Evolutionary conservation across 2,113 vertebrate genomes (phyloP).

Genomic region (Alosa alosa): DNA sequence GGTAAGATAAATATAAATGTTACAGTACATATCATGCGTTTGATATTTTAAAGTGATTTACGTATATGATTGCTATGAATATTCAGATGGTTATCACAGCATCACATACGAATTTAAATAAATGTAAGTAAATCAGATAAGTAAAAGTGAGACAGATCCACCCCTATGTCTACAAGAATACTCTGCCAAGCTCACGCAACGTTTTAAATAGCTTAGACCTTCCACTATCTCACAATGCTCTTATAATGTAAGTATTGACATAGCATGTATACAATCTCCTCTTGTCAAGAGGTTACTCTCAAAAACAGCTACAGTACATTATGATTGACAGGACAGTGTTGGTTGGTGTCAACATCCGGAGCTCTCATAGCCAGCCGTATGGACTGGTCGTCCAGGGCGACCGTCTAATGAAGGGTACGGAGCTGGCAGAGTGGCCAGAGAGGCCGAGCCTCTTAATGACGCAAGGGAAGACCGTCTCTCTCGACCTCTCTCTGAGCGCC

Average conservation of each 20-base stretch:
- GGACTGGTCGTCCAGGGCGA: constrained; percentile 44
- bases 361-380: constrained; percentile 50
- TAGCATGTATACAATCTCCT: background rate
- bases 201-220: too few species aligned
- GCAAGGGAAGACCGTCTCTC: background rate
- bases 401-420: constrained; percentile 67
- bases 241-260: background rate
- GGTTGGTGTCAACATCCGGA: background rate
- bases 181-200: too few species aligned
- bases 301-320: background rate
- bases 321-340: background rate
- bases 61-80: too few species aligned
- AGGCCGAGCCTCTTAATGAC: constrained; percentile 14
- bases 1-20: too few species aligned
- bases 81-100: background rate
- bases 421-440: constrained; percentile 67
- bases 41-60: background rate
- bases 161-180: too few species aligned
- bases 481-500: constrained; percentile 62
- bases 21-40: background rate
- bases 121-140: background rate
- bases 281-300: background rate
- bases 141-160: too few species aligned
- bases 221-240: background rate
- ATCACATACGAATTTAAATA: background rate